Conservation (phyloP, 1,140 invertebrate genomes). For the Drosophila bocki region DNA sequence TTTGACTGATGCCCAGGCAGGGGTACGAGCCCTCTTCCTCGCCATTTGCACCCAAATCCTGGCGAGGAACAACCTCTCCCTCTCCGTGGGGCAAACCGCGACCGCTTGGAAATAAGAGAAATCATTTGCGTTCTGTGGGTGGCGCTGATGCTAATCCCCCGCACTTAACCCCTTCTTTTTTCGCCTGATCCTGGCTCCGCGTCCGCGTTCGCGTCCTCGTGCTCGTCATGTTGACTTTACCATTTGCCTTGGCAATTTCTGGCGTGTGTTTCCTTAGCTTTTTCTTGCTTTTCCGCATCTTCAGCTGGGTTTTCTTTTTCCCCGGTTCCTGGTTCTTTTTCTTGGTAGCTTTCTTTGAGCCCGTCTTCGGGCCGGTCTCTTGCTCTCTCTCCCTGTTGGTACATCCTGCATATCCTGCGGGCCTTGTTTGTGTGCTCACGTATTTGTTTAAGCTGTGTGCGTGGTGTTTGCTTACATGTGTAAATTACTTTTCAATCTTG, state of each 20-base stretch:
- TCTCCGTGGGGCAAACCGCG: conserved; percentile 27
- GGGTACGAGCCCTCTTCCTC: background rate
- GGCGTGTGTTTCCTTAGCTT: conserved; percentile 56
- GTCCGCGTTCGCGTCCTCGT: conserved; percentile 47
- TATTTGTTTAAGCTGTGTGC: conserved; percentile 62
- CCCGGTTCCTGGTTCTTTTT: conserved; percentile 4
- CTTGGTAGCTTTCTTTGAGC: conserved; percentile 53
- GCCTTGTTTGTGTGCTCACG: conserved; percentile 69
- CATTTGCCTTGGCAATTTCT: conserved; percentile 78
- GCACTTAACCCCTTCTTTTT: conserved; percentile 1
- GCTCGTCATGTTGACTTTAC: conserved; percentile 74
- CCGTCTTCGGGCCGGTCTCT: conserved; percentile 26
- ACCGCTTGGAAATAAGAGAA: conserved; percentile 72
- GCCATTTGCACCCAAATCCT: background rate
- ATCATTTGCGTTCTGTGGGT: conserved; percentile 73
- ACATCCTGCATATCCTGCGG: conserved; percentile 68
- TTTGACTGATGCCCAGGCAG: conserved; percentile 22
- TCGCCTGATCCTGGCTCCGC: conserved; percentile 24
- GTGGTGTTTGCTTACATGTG: conserved; percentile 81
- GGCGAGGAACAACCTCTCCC: background rate
- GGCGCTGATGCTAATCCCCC: conserved; percentile 54
- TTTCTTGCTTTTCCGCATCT: conserved; percentile 31
- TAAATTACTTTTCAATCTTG: conserved; percentile 84
- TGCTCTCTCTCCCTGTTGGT: background rate
- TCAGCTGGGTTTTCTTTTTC: conserved; percentile 30